A percentile compares a stretch with the other conserved stretches of the same genome.
Conservation (phyloP, 2,113 vertebrate species). For the Tetraodon nigroviridis region DNA sequence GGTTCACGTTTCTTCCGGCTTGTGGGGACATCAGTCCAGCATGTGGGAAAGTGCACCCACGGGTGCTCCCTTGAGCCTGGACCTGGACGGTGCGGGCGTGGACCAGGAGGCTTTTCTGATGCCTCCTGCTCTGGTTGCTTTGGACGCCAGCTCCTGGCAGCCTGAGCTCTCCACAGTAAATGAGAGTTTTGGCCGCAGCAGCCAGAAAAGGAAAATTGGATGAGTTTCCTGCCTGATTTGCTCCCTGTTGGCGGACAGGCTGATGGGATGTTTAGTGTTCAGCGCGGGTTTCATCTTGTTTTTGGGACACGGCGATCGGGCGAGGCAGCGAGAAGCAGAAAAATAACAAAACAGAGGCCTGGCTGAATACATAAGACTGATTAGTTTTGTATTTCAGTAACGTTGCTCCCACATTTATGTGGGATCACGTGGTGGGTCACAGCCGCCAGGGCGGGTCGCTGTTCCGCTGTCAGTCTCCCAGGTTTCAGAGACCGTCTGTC, state of each 20-base stretch:
- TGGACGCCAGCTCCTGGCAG: constrained; percentile 55
- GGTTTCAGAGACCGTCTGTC: no score
- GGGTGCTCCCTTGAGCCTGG: constrained; percentile 53
- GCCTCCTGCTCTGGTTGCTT: constrained; percentile 57
- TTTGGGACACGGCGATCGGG: constrained; percentile 33
- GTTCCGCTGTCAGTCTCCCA: no score
- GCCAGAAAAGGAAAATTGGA: constrained; percentile 53
- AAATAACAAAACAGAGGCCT: neutral
- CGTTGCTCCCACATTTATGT: neutral
- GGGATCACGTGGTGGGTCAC: no score
- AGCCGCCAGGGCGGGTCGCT: no score
- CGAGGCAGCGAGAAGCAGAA: constrained; percentile 11
- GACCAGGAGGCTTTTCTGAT: constrained; percentile 43
- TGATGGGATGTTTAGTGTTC: constrained; percentile 54
- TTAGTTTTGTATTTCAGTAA: neutral
- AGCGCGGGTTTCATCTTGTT: constrained; percentile 41
- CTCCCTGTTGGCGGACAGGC: constrained; percentile 39
- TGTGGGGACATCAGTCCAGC: constrained; percentile 31
- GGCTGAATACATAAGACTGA: neutral
- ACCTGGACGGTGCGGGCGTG: constrained; percentile 47
- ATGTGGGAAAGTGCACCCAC: constrained; percentile 26
- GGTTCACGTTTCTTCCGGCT: no score
- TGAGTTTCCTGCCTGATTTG: constrained; percentile 34
- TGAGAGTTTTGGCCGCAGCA: constrained; percentile 57
- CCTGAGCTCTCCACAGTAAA: constrained; percentile 59